Evolutionary conservation across 2,888 invertebrate genomes (phyloP), one percentile per base, ranked within the genome.

Genomic region (Chalcis sispes): DNA sequence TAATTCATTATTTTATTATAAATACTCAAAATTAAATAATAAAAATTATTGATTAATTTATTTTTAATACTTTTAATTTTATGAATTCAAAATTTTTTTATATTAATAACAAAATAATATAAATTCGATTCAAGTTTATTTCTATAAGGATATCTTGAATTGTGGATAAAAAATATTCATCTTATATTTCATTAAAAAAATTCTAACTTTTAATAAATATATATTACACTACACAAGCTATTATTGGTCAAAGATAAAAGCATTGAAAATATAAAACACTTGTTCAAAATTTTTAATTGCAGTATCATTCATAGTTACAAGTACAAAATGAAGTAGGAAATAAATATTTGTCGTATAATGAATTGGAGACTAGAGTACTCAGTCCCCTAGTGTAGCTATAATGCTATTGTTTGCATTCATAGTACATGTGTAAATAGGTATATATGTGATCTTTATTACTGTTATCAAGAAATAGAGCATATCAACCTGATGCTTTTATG

Each of bases 301-400:
- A 84, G 84, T 80, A 83, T 83, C 83, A 82, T 83, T 86, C 82
- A 83, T 79, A 84, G 80, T 84, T 81, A 85, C 82, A 86, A 85
- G 84, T 86, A 86, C 82, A 86, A 86, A 86, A 86, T 83, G 83
- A 85, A 85, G 83, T 84, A 83, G 82, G 85, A 87, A 85, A 85
- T 87, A 86, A 85, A 85, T 86, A 87, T 85, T 84, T 83, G 81
- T 82, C 76, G 79, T 83, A 85, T 80, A 83, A 83, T 82, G 79
- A 81, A 82, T 80, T 72, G 84, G 84, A 86, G 84, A 85, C 85
- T 85, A 85, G 85, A 83, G 80, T 80, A 78, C 80, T 84, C 82
- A 85, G 84, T 85, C 85, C 81, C 83, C 83, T 74, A 36, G 32
- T 65, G 69, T 72, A 77, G 29, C 64, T 72, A 54, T 75, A 75